These are phyloP conservation scores for Agrotis segetum DNA, from an alignment of 2,888 invertebrate genomes.

Conservation along the genomic window DNA sequence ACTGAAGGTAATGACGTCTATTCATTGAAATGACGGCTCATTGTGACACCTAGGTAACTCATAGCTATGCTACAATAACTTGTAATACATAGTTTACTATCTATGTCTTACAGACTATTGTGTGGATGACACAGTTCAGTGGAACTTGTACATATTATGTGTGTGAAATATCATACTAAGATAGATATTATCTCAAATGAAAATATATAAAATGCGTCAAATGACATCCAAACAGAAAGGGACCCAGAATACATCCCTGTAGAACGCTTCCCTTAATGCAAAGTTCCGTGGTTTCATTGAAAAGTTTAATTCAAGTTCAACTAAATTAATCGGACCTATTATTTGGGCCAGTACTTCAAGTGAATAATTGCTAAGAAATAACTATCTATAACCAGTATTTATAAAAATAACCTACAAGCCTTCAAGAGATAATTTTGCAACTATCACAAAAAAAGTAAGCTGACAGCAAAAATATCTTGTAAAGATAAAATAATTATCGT, in stretches of 20 bases:
- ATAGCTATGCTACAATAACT: constrained; percentile 27
- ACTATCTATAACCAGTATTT: background rate
- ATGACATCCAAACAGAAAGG: background rate
- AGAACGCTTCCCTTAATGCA: background rate
- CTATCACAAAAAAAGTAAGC: constrained; percentile 5
- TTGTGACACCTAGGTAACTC: constrained; percentile 13
- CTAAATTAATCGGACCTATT: background rate
- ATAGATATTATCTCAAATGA: no score
- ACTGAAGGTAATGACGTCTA: constrained; percentile 14
- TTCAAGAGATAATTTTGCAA: background rate
- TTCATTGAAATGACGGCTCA: background rate
- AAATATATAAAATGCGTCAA: no score
- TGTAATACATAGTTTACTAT: constrained; percentile 22
- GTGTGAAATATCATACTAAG: background rate
- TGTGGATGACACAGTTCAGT: constrained; percentile 5
- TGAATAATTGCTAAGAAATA: background rate
- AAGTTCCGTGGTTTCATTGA: background rate
- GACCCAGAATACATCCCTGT: background rate
- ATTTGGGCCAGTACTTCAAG: background rate
- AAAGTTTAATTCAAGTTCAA: background rate
- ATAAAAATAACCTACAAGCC: constrained; percentile 2
- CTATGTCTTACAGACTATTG: background rate
- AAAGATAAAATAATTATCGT: background rate
- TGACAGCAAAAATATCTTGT: constrained; percentile 5
- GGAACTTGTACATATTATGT: background rate